These are phyloP conservation scores for Lathamus discolor DNA, from an alignment of 2,113 vertebrate genomes.

Conservation along the genomic window DNA sequence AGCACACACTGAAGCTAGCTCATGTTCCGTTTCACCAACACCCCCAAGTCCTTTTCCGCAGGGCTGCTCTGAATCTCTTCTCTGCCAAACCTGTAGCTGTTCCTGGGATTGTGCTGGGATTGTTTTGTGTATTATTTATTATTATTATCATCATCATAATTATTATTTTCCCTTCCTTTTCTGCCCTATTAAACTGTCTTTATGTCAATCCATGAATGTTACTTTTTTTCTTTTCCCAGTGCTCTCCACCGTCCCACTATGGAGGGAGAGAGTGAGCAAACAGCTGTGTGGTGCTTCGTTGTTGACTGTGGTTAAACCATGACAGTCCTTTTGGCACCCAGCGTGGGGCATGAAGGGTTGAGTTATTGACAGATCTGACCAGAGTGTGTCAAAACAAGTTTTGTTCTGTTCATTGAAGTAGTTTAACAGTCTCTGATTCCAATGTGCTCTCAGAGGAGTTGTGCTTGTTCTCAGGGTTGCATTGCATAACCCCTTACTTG, in stretches of 20 bases:
- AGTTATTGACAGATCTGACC: not conserved
- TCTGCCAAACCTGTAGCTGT: too few relatives aligned
- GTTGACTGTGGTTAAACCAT: not conserved
- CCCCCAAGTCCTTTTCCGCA: too few relatives aligned
- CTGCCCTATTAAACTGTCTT: not conserved
- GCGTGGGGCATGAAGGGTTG: not conserved
- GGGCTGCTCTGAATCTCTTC: too few relatives aligned
- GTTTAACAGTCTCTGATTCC: not conserved
- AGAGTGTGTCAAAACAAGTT: not conserved
- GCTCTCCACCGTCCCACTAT: not conserved
- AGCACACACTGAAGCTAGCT: too few relatives aligned
- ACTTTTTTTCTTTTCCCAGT: not conserved
- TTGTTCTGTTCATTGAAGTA: not conserved
- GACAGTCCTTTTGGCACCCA: not conserved
- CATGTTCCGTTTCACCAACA: too few relatives aligned
- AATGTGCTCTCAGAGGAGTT: not conserved
- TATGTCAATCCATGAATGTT: not conserved
- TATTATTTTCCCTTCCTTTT: not conserved
- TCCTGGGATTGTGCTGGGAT: too few relatives aligned
- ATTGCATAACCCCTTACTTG: not conserved
- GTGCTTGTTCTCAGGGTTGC: not conserved
- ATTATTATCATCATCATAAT: not conserved
- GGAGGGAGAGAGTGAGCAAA: not conserved
- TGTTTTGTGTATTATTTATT: not conserved
- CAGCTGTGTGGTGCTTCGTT: not conserved